phyloP scores from a whole-genome alignment of 2,113 vertebrate genomes.

The Mormyrus iriodes region DNA sequence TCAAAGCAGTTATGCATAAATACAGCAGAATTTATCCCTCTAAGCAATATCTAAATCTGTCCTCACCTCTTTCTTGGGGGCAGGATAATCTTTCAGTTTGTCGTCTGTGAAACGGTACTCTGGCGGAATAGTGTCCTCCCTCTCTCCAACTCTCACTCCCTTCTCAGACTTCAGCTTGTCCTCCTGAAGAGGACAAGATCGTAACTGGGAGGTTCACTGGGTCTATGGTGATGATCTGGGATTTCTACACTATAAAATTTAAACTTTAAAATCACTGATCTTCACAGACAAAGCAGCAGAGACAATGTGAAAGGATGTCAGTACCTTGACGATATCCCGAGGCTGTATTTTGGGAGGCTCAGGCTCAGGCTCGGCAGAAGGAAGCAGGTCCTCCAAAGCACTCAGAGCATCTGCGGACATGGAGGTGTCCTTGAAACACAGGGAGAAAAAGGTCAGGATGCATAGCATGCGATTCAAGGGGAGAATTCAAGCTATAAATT shows the following conservation, averaged over 20 bases:
- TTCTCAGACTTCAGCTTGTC: conserved; percentile 28
- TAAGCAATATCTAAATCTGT: neutral
- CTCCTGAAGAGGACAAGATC: conserved; percentile 22
- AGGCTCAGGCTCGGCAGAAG: neutral
- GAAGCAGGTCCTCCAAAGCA: conserved; percentile 1
- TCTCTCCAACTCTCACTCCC: conserved; percentile 38
- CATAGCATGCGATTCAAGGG: neutral
- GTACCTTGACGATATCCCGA: conserved; percentile 36
- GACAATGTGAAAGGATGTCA: neutral
- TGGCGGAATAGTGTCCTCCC: conserved; percentile 39
- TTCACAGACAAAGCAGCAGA: neutral
- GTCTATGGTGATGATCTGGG: neutral
- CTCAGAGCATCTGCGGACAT: conserved; percentile 11
- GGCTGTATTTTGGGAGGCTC: conserved; percentile 37
- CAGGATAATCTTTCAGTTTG: conserved; percentile 27
- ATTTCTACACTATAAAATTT: neutral
- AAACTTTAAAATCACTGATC: neutral
- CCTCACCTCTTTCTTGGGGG: conserved; percentile 34
- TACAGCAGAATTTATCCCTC: neutral
- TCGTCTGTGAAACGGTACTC: conserved; percentile 36
- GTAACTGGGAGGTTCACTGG: neutral
- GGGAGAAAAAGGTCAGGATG: neutral
- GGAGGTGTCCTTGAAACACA: neutral
- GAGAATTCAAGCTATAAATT: neutral
- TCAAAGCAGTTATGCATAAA: neutral